These are phyloP conservation scores for Agapornis roseicollis DNA, from an alignment of 2,113 vertebrate genomes.

Conservation along the genomic window DNA sequence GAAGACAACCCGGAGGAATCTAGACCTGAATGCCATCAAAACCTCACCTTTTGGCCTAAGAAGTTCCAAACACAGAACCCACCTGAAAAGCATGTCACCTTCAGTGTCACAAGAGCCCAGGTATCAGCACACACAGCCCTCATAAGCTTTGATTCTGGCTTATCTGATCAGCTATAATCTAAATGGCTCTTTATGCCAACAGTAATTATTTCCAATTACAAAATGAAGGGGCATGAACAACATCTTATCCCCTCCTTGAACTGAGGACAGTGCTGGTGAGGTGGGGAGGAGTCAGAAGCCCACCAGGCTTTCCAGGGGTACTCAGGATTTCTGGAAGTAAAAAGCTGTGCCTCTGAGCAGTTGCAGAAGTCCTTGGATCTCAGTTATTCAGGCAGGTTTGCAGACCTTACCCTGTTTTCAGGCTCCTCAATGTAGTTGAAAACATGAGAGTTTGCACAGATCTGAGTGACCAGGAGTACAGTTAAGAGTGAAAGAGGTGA, in stretches of 20 bases:
- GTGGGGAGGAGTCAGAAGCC: background rate
- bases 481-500: background rate
- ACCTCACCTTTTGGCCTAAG: background rate
- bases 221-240: background rate
- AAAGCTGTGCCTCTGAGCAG: accelerated
- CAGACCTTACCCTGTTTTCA: background rate
- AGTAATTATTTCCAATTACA: background rate
- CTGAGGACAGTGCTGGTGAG: background rate
- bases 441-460: background rate
- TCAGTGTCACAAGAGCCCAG: background rate
- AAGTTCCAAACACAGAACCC: background rate
- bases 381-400: background rate
- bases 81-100: accelerated
- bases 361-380: background rate
- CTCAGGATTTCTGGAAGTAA: background rate
- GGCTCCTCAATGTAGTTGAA: background rate
- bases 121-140: background rate
- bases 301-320: background rate
- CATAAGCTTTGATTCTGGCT: background rate
- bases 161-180: background rate
- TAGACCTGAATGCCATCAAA: background rate
- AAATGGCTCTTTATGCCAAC: background rate
- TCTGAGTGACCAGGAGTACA: background rate
- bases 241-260: background rate
- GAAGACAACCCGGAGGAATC: background rate